A percentile compares a stretch with the other conserved stretches of the same genome.
These are phyloP conservation scores for Psophia crepitans DNA, from an alignment of 2,113 vertebrate species.

Conservation along the genomic window DNA sequence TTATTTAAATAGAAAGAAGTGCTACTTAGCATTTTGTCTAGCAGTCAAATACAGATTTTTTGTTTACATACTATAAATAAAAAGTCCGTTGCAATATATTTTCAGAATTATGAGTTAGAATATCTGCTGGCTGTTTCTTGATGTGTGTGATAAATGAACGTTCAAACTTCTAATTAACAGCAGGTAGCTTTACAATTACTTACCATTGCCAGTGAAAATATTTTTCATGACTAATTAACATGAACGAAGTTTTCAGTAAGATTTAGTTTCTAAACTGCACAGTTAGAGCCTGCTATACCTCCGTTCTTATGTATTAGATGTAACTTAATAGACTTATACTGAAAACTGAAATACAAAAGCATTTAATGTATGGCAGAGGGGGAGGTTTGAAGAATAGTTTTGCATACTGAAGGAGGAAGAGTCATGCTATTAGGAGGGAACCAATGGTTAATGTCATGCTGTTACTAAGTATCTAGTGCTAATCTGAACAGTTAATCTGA, in stretches of 20 bases:
- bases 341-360: background rate
- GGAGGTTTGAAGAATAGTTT: background rate
- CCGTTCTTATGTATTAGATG: background rate
- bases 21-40: background rate
- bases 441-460: background rate
- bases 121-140: background rate
- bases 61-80: background rate
- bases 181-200: background rate
- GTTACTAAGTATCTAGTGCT: background rate
- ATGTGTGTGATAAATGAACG: background rate
- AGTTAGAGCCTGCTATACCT: background rate
- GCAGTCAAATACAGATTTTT: background rate
- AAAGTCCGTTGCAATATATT: background rate
- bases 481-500: background rate
- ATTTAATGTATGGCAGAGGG: background rate
- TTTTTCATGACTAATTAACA: background rate
- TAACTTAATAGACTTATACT: background rate
- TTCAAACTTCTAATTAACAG: background rate
- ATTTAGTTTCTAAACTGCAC: background rate
- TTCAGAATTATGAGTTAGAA: background rate
- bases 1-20: background rate
- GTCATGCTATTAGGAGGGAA: background rate
- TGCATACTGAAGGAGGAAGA: background rate
- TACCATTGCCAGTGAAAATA: background rate
- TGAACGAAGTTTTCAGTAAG: background rate